phyloP scores from a whole-genome alignment of 2,888 invertebrate genomes.

The Amiota mariae region DNA sequence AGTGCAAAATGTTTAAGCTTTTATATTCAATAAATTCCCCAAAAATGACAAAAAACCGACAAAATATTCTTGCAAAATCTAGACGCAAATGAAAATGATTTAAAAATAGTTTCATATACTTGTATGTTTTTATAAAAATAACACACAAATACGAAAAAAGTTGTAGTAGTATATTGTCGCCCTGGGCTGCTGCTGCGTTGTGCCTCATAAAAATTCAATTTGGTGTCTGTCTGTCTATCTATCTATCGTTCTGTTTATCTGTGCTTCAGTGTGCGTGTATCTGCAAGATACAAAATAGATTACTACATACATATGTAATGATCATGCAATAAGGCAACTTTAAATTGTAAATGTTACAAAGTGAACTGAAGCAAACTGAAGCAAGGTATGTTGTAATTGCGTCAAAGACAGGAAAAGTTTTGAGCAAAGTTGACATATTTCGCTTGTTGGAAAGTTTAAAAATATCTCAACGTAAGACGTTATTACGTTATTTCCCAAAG shows the following conservation, averaged over 20 bases:
- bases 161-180: constrained; percentile 33
- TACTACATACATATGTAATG: background rate
- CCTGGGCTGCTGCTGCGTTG: constrained; percentile 51
- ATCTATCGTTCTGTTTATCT: constrained; percentile 30
- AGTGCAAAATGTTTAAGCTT: background rate
- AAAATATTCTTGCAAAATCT: constrained; percentile 44
- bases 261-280: constrained; percentile 36
- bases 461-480: constrained; percentile 16
- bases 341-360: background rate
- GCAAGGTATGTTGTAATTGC: background rate
- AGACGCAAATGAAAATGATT: constrained; percentile 49
- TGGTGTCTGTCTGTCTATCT: constrained; percentile 17
- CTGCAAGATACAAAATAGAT: background rate
- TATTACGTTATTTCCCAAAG: constrained; percentile 9
- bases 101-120: constrained; percentile 65
- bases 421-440: constrained; percentile 7
- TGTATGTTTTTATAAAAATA: constrained; percentile 57
- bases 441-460: constrained; percentile 8
- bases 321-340: background rate
- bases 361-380: constrained; percentile 15
- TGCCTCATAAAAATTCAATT: constrained; percentile 19
- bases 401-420: background rate
- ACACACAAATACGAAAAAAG: constrained; percentile 41
- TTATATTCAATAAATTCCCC: background rate
- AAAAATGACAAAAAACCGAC: constrained; percentile 27